A percentile compares a stretch with the other conserved stretches of the same genome.
These are phyloP conservation scores for Holothuria glaberrima DNA, from an alignment of 35 echinoderm and acorn worm genomes.

Conservation along the genomic window DNA sequence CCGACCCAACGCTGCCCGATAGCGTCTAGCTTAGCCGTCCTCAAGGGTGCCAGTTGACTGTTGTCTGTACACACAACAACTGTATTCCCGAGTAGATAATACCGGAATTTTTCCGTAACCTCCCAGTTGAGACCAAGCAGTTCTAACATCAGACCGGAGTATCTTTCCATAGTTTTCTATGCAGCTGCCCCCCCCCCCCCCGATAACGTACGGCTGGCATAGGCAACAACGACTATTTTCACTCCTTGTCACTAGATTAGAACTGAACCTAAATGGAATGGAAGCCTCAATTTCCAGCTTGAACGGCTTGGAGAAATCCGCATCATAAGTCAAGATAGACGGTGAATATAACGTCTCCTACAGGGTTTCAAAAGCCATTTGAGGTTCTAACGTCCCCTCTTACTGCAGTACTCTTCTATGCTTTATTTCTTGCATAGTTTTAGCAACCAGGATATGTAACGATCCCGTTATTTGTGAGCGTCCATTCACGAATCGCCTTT, in stretches of 20 bases:
- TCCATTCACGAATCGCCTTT: neutral
- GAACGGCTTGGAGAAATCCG: constrained; percentile 38
- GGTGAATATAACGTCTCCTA: neutral
- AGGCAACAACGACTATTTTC: constrained; percentile 32
- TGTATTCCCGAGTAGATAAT: constrained; percentile 61
- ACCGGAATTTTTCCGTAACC: constrained; percentile 36
- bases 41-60: constrained; percentile 5
- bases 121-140: constrained; percentile 56
- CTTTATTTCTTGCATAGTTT: neutral
- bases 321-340: constrained; percentile 8
- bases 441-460: neutral
- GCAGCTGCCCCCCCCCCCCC: neutral
- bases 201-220: constrained; percentile 30
- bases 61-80: constrained; percentile 52
- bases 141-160: constrained; percentile 46
- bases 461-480: neutral
- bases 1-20: constrained; percentile 32
- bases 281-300: constrained; percentile 42
- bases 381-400: neutral
- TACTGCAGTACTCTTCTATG: neutral
- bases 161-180: constrained; percentile 3
- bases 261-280: constrained; percentile 5
- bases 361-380: neutral
- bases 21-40: constrained; percentile 43
- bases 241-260: constrained; percentile 27